Base-by-base conservation (phyloP, 2,797 vertebrate species). In the Ctenosaura bakeri region DNA sequence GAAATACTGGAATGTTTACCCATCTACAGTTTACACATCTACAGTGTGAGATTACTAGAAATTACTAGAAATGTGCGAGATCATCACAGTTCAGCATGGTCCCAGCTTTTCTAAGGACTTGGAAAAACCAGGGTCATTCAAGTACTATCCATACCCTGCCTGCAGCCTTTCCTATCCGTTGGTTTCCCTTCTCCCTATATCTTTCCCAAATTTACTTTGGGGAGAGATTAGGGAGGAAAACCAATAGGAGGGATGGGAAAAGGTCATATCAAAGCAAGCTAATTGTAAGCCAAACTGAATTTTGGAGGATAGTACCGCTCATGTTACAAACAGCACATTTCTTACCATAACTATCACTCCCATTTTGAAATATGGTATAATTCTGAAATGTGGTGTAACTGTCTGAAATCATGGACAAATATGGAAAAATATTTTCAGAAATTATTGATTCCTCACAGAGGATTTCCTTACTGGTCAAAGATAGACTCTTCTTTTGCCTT, bases 381-480 rank as follows among this genome's bases (percentile, higher is more conserved):
- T 62, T 50, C 66, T n/a, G 59, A 62, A 62, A 62, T 62, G 20
- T 62, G 59, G 20, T 20, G 6, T 62, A 62, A 62, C 6, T 62
- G 20, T 6, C 32, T 32, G 32, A 54, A n/a, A 73, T 85, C 26
- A 56, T n/a, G 35, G 14, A 56, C 56, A 62, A 62, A 62, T 62
- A 62, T 62, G 71, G 42, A 69, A 85, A 82, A 35, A 46, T 86
- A 35, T 86, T 76, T 86, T 22, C 16, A 76, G 85, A 76, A 59
- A 74, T 38, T 29, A 86, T n/a, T 38, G 85, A 10, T 16, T 62
- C 13, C 71, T 76, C 76, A 32, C 13, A 38, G 3, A 77, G 14
- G 14, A 86, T 54, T 86, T n/a, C 52, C 8, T 77, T 52, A 78
- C 62, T 66, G 46, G 50, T 71, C 62, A 46, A 54, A 12, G 32